A percentile compares a stretch with the other conserved stretches of the same genome.
Evolutionary conservation across 1,140 invertebrate genomes (phyloP).

Genomic region (Zaprionus africanus): DNA sequence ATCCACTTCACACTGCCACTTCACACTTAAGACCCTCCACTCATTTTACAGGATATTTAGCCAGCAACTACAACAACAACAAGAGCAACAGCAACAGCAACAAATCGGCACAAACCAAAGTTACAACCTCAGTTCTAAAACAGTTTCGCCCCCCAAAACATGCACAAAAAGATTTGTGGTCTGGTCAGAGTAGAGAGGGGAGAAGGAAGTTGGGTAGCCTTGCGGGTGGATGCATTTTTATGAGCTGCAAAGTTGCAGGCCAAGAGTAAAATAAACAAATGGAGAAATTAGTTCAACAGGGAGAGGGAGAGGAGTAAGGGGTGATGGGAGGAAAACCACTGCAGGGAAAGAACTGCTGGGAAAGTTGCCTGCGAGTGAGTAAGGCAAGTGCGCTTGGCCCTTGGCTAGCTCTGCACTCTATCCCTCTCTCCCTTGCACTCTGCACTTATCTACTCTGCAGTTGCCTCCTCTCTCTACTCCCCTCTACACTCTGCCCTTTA

Average conservation of each 20-base stretch:
- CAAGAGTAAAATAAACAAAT: slow-evolving; percentile 40
- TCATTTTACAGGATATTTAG: slow-evolving; percentile 24
- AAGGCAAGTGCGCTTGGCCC: neutral
- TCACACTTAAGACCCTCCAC: neutral
- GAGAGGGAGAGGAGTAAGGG: neutral
- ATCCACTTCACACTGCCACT: neutral
- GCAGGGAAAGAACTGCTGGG: neutral
- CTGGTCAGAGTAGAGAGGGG: neutral
- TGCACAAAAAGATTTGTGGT: slow-evolving; percentile 48
- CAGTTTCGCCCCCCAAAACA: slow-evolving; percentile 36
- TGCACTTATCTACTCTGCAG: neutral
- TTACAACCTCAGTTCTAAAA: slow-evolving; percentile 36
- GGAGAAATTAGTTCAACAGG: slow-evolving; percentile 9
- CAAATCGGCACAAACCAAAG: slow-evolving; percentile 34
- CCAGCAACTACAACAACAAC: neutral
- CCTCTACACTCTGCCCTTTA: neutral
- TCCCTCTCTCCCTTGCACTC: neutral
- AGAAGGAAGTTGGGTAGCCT: neutral
- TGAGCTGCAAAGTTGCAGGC: slow-evolving; percentile 36
- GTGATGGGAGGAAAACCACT: neutral
- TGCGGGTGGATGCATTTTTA: slow-evolving; percentile 39
- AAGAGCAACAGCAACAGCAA: neutral
- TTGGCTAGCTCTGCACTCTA: neutral
- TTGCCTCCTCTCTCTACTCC: neutral
- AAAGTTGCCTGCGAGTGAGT: neutral